phyloP scores from a whole-genome alignment of 2,113 vertebrate genomes.

The Chloroceryle aenea region DNA sequence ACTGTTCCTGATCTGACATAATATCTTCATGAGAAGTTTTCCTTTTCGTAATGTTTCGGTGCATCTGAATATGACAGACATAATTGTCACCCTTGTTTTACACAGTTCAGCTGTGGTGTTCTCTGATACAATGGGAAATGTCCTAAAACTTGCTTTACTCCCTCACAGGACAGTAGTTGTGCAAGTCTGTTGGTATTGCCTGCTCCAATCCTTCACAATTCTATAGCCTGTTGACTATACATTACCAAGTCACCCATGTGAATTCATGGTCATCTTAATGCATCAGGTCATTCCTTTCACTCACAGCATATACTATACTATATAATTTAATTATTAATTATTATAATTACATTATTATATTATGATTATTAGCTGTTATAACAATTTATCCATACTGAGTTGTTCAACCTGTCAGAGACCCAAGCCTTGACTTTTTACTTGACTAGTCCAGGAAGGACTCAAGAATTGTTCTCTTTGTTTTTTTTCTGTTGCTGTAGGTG shows the following conservation, averaged over 20 bases:
- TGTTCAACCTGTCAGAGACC: neutral
- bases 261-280: neutral
- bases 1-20: neutral
- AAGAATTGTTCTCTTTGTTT: neutral
- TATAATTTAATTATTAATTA: too few species aligned
- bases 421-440: too few species aligned
- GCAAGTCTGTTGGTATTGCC: rapidly evolving
- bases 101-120: neutral
- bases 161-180: neutral
- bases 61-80: neutral
- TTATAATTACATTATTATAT: too few species aligned
- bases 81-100: neutral
- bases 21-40: neutral
- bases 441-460: neutral
- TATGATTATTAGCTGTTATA: too few species aligned
- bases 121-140: neutral
- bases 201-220: neutral
- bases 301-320: neutral
- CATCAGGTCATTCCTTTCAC: neutral
- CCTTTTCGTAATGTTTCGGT: neutral
- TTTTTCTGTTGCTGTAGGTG: neutral
- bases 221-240: neutral
- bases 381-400: neutral
- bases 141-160: neutral
- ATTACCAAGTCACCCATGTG: neutral